Base-by-base conservation (phyloP, 2,888 invertebrate species). In the Pandemis cinnamomeana region DNA sequence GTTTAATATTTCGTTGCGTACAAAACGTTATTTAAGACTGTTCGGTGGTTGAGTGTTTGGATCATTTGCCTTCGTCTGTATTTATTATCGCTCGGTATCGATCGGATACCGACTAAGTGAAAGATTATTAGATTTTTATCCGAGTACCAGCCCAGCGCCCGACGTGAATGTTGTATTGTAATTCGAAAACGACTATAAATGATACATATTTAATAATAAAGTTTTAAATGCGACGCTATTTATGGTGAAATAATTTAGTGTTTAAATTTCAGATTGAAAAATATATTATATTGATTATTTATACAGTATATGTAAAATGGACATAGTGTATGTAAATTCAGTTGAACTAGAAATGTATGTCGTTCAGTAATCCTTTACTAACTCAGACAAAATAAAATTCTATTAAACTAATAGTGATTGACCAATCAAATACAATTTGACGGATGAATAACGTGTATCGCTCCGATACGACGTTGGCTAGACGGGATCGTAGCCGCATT, bases 11-110 rank as follows among this genome's bases (percentile, higher is more conserved):
- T 87, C 90, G 89, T 91, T 93, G 93, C 93, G 93, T 93, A 92
- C 92, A 90, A 91, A 84, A 88, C 86, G 87, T 91, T 91, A 86
- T 90, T 91, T 89, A 92, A 93, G 93, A 94, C 92, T 94, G 93
- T 91, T 89, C 89, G 86, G 86, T 89, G 85, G 85, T 86, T 87
- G 92, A 90, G 91, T 92, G 92, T 91, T 88, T 91, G 89, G 85
- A 84, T 83, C 82, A 82, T 89, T 89, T 84, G 88, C 89, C 87
- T 85, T 87, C 86, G 88, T 88, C 87, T 88, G 87, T 80, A 91
- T 91, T 90, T 92, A 91, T 90, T 87, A 61, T 73, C 70, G 83
- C 82, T 84, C 85, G 86, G 84, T 83, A 78, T 78, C 78, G 78
- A 75, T 75, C 77, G 81, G 80, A 80, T 72, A 80, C 72, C 75